Evolutionary conservation across 2,797 vertebrate species (phyloP), one percentile per base, ranked within the genome.

Genomic region (Clarias pachynema): DNA sequence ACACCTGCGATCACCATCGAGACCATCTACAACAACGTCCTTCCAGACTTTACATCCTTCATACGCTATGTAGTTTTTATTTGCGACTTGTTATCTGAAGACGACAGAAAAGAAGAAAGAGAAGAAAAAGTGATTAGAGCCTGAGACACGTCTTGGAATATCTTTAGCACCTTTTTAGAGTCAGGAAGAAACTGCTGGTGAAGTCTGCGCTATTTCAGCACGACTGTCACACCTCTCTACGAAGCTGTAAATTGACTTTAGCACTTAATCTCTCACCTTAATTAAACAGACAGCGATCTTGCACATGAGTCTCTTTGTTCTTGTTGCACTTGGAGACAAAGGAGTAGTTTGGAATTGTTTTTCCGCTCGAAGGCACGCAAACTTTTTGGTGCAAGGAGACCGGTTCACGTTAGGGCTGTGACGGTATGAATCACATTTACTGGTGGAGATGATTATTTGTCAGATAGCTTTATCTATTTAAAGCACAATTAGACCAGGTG

Each of bases 161-260:
- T 86, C 84, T 86, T 90, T 88, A 90, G 86, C 86, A 89, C 87
- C 86, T 86, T 87, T 87, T 87, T 88, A 86, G 82, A 84, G 69
- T 81, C 82, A 56, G 84, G 82, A 75, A 63, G 84, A 82, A 59
- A 70, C 29, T 56, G 31, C 31, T 72, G 74, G 81, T 24, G 85
- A 82, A 90, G 83, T 63, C 89, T 85, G 85, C 90, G 88, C 70
- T 88, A 90, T 91, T 92, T 89, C 86, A 83, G 87, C 83, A 82
- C 15, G 79, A 88, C 89, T 88, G 87, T 79, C 90, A 90, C 89
- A 82, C 89, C 89, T 90, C 90, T 85, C 85, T 88, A 89, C 73
- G 86, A 88, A 92, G 90, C 92, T 93, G 94, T 91, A 94, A 94
- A 95, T 95, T 94, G 93, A 92, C 93, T 95, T 94, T 94, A 94